phyloP scores from a whole-genome alignment of 2,113 vertebrate species.

The Campylomormyrus numenius region DNA sequence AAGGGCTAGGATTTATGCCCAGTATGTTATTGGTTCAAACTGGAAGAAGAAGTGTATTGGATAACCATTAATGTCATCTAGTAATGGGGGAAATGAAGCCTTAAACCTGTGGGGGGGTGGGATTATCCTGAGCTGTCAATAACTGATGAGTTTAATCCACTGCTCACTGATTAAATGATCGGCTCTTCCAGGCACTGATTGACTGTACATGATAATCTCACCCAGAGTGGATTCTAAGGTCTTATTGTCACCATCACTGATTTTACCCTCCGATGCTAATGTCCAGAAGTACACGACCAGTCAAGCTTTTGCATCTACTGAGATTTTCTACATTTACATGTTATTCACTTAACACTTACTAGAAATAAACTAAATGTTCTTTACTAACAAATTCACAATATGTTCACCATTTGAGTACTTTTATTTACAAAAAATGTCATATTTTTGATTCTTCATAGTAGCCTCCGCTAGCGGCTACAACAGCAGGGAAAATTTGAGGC shows the following conservation, averaged over 20 bases:
- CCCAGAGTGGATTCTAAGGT: not conserved
- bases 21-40: not conserved
- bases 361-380: no score
- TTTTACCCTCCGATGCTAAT: not conserved
- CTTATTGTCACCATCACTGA: not conserved
- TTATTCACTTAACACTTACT: no score
- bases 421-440: no score
- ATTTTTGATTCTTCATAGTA: no score
- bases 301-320: no score
- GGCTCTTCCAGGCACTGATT: not conserved
- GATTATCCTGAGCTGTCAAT: not conserved
- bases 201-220: not conserved
- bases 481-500: no score
- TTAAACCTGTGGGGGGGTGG: not conserved
- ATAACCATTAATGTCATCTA: not conserved
- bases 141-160: constrained; percentile 2
- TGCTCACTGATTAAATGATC: not conserved
- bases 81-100: not conserved
- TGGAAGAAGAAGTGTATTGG: not conserved
- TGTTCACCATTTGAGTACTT: no score
- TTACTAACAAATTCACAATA: no score
- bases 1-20: not conserved
- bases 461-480: no score
- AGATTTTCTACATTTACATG: no score
- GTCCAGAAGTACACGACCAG: not conserved